Percentiles rank a stretch among this genome's conserved stretches.
These are phyloP conservation scores for Ageneiosus marmoratus DNA, from an alignment of 2,113 vertebrate genomes.

Conservation along the genomic window DNA sequence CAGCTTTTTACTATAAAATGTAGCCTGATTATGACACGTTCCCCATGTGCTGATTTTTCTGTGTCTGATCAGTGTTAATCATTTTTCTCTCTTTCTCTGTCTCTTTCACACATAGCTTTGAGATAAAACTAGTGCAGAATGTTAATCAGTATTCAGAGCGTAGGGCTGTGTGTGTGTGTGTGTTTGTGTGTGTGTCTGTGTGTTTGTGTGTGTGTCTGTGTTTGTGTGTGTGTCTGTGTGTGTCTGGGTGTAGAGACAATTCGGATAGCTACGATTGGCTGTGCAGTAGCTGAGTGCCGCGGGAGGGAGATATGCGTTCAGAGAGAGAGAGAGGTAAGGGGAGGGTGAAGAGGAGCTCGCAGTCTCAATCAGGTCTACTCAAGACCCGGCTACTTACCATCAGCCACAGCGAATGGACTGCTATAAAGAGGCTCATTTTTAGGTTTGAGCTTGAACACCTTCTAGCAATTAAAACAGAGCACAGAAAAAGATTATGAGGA, in stretches of 20 bases:
- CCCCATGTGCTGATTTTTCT: conserved; percentile 23
- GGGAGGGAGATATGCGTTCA: conserved; percentile 64
- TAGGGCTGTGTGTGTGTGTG: conserved; percentile 44
- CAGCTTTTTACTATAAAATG: conserved; percentile 16
- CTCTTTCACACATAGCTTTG: conserved; percentile 39
- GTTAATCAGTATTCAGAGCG: conserved; percentile 59
- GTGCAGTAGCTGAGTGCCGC: conserved; percentile 52
- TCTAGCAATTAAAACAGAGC: background rate
- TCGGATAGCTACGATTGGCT: conserved; percentile 71
- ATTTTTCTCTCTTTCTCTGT: conserved; percentile 27
- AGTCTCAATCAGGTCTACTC: conserved; percentile 52
- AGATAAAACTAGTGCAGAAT: conserved; percentile 60
- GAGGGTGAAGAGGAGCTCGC: conserved; percentile 38
- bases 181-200: conserved; percentile 33
- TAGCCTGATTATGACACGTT: conserved; percentile 21
- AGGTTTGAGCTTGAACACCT: background rate
- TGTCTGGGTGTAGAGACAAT: conserved; percentile 54
- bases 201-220: conserved; percentile 48
- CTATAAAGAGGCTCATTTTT: conserved; percentile 16
- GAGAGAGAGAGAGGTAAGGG: conserved; percentile 47
- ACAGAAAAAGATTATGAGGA: background rate
- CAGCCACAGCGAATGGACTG: conserved; percentile 21
- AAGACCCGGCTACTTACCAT: conserved; percentile 38
- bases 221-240: conserved; percentile 31
- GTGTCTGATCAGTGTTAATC: conserved; percentile 6